These are phyloP conservation scores for Channallabes apus DNA, from an alignment of 2,797 vertebrate genomes.

Conservation along the genomic window DNA sequence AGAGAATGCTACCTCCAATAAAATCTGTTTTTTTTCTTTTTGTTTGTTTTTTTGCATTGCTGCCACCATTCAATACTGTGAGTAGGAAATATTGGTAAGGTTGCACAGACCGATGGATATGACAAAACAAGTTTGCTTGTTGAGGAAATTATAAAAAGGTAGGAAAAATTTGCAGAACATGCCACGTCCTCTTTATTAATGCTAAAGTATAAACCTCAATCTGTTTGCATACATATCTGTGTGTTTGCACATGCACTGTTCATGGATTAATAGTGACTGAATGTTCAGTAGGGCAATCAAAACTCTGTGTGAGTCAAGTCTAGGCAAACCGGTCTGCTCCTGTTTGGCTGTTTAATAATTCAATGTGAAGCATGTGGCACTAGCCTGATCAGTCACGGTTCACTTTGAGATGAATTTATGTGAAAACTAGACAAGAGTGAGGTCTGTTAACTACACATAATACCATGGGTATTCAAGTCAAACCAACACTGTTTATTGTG, in stretches of 20 bases:
- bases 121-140: no score
- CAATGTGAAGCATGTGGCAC: not conserved
- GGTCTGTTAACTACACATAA: not conserved
- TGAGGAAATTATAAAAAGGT: no score
- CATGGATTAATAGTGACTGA: not conserved
- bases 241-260: not conserved
- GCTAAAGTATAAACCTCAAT: not conserved
- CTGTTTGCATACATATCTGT: not conserved
- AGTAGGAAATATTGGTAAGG: no score
- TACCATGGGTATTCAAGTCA: no score
- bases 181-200: not conserved
- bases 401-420: not conserved
- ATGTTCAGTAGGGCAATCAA: not conserved
- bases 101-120: no score
- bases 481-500: no score
- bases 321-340: not conserved
- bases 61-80: no score
- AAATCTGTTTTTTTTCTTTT: no score
- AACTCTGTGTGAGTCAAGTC: not conserved
- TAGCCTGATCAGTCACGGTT: not conserved
- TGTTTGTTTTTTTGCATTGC: no score
- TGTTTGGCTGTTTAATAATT: not conserved
- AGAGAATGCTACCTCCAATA: no score
- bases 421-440: not conserved
- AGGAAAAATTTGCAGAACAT: no score